Base-by-base conservation (phyloP, 2,888 invertebrate species). In the Meghimatium bilineatum region DNA sequence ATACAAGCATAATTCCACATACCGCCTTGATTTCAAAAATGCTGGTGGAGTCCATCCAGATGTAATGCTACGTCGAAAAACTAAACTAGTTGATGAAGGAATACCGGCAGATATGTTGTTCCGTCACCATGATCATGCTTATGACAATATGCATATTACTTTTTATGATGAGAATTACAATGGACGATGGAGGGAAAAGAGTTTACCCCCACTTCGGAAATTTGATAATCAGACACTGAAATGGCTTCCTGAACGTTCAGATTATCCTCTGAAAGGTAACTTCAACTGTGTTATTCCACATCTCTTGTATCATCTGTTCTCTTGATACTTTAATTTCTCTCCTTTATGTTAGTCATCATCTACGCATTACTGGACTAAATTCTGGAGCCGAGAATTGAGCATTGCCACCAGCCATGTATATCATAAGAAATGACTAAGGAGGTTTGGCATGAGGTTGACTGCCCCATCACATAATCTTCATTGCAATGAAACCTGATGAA, bases 111-210 rank as follows among this genome's bases (percentile, higher is more conserved):
- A 92, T 83, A 85, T 90, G 79, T 83, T 93, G 26, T 91, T 93
- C 85, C 89, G 91, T 86, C 93, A 93, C 87, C 93, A 93, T 89
- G 93, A 92, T n/a, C 88, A 90, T 60, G 85, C 86, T 38, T 93
- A 93, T 83, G 89, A 90, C 34, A 92, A 92, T 87, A 93, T 93
- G 87, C 88, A 90, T 89, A 90, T 93, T 69, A 91, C 93, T 0
- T 91, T 92, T 91, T 93, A 93, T 86, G 93, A 93, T 87, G 93
- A 93, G 83, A 89, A 92, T 77, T 93, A 90, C 87, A 91, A 92
- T 83, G 90, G 93, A 2, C 87, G 92, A 80, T 89, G 91, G 88
- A 84, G 88, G 23, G 91, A 90, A 81, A 86, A 88, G 49, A 83
- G 86, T 23, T 85, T 93, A 29, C 92, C 93, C 12, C 87, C 89